Evolutionary conservation across 2,888 invertebrate genomes (phyloP).

Genomic region (Agonopterix heracliana): DNA sequence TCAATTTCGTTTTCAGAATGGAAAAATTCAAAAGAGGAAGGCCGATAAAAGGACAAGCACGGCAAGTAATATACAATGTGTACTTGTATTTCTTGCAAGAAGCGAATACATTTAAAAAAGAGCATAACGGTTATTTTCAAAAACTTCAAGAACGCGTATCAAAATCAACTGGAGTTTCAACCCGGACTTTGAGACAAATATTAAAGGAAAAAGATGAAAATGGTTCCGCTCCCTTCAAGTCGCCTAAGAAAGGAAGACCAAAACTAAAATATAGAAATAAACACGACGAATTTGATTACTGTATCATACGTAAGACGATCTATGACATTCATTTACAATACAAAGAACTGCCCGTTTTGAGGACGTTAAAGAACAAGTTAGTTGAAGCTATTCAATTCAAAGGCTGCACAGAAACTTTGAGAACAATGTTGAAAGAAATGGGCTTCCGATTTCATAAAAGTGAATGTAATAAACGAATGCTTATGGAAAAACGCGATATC

Average conservation of each 20-base stretch:
- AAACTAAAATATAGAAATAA: background rate
- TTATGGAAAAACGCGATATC: background rate
- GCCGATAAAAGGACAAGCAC: background rate
- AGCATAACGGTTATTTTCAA: slow-evolving; percentile 5
- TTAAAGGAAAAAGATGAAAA: slow-evolving; percentile 1
- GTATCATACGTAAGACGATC: background rate
- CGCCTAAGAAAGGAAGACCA: background rate
- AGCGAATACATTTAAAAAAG: slow-evolving; percentile 5
- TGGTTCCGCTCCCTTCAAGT: background rate
- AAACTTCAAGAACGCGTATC: slow-evolving; percentile 4
- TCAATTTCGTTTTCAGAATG: background rate
- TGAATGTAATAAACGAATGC: background rate
- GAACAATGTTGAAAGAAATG: background rate
- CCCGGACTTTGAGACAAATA: slow-evolving; percentile 2
- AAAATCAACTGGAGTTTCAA: slow-evolving; percentile 1
- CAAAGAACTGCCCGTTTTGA: background rate
- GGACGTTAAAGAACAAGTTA: background rate
- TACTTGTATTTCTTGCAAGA: slow-evolving; percentile 6
- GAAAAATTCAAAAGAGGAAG: background rate
- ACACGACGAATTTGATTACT: background rate
- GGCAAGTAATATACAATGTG: slow-evolving; percentile 1
- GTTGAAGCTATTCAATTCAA: background rate
- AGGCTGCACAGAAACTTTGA: background rate
- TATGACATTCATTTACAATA: background rate
- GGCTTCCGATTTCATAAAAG: background rate